These are phyloP conservation scores for Spicauda simplicius DNA, from an alignment of 2,888 invertebrate genomes.

Conservation along the genomic window DNA sequence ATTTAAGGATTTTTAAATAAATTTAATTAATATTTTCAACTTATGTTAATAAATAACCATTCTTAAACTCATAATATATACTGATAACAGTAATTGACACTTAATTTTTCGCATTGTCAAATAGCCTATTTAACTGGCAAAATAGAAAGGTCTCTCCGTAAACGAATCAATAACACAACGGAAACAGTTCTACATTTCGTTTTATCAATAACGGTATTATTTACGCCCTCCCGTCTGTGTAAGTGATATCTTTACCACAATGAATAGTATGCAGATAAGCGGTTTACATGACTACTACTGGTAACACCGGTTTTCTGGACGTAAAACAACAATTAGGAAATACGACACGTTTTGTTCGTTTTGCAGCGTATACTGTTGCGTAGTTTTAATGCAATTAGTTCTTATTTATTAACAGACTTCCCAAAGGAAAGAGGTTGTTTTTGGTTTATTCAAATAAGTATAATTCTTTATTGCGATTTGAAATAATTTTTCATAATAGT, in stretches of 20 bases:
- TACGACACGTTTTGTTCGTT: not conserved
- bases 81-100: too few relatives aligned
- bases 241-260: constrained; percentile 10
- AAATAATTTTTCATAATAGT: too few relatives aligned
- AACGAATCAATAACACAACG: constrained; percentile 2
- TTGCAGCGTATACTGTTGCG: not conserved
- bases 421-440: too few relatives aligned
- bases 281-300: not conserved
- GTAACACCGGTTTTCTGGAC: not conserved
- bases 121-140: too few relatives aligned
- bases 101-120: too few relatives aligned
- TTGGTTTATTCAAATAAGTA: too few relatives aligned
- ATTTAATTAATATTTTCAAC: too few relatives aligned
- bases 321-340: not conserved
- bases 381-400: not conserved
- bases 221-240: constrained; percentile 2
- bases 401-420: too few relatives aligned
- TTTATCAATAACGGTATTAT: constrained; percentile 7
- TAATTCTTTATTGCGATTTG: too few relatives aligned
- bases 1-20: too few relatives aligned
- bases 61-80: too few relatives aligned
- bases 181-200: not conserved
- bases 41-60: too few relatives aligned
- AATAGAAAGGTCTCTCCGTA: not conserved
- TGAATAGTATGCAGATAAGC: not conserved